Evolutionary conservation across 2,888 invertebrate species (phyloP).

Genomic region (Boloria selene): DNA sequence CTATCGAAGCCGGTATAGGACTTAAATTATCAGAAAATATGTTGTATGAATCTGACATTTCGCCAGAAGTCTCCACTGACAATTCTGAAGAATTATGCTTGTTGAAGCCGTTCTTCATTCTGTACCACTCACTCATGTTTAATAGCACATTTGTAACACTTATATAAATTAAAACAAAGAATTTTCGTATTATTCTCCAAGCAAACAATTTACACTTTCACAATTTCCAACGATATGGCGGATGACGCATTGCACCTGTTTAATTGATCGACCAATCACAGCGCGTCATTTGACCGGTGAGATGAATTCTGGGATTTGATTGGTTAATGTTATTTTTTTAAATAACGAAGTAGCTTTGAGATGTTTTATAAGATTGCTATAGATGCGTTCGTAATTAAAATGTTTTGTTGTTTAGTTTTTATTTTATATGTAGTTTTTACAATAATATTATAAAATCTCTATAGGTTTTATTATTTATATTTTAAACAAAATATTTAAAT

Average conservation of each 20-base stretch:
- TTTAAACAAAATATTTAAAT: too few species aligned
- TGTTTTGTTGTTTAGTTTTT: not conserved
- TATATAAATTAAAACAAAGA: constrained; percentile 58
- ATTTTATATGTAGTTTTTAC: not conserved
- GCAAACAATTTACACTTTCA: constrained; percentile 70
- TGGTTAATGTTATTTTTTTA: constrained; percentile 61
- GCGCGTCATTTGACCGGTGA: constrained; percentile 66
- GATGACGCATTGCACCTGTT: constrained; percentile 81
- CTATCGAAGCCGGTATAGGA: constrained; percentile 77
- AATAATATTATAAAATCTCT: too few species aligned
- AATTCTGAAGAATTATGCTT: constrained; percentile 79
- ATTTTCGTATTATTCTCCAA: constrained; percentile 52
- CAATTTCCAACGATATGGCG: constrained; percentile 73
- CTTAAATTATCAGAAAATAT: constrained; percentile 83
- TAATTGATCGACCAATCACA: constrained; percentile 61
- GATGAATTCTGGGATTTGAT: constrained; percentile 60
- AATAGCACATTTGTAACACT: constrained; percentile 61
- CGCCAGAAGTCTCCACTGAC: constrained; percentile 83
- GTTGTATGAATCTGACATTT: constrained; percentile 84
- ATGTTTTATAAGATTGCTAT: constrained; percentile 20
- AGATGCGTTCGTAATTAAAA: constrained; percentile 23
- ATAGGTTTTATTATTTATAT: too few species aligned
- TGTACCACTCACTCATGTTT: constrained; percentile 76
- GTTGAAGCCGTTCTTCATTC: constrained; percentile 67
- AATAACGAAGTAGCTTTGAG: constrained; percentile 43